Percentiles rank a stretch among this genome's conserved stretches.
These are phyloP conservation scores for Psilopsiagon aurifrons DNA, from an alignment of 2,113 vertebrate genomes.

Conservation along the genomic window DNA sequence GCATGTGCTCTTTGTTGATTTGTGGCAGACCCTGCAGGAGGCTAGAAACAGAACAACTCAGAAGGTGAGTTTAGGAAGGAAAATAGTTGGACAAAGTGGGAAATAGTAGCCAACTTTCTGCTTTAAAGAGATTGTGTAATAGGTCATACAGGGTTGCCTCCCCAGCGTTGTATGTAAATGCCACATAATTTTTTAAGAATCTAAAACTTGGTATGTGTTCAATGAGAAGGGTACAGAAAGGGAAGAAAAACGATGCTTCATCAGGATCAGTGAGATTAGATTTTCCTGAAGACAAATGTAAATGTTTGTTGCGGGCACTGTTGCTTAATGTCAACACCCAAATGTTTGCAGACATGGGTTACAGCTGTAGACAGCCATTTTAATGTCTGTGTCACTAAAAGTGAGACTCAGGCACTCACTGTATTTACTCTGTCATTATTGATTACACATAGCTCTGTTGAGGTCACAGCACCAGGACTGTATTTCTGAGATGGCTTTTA, in stretches of 20 bases:
- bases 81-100: not conserved
- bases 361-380: not conserved
- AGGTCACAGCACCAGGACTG: not conserved
- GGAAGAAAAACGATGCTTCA: not conserved
- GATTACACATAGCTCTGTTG: not conserved
- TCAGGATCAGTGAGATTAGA: not conserved
- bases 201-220: not conserved
- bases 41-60: not conserved
- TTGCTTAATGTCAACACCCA: not conserved
- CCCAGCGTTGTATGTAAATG: not conserved
- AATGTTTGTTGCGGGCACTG: not conserved
- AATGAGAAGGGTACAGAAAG: not conserved
- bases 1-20: not conserved
- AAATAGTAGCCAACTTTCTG: not conserved
- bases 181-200: not conserved
- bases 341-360: not conserved
- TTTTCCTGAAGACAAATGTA: not conserved
- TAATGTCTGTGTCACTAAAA: not conserved
- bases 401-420: not conserved
- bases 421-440: not conserved
- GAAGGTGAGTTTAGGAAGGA: not conserved
- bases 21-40: not conserved
- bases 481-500: not conserved
- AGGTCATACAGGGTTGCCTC: not conserved
- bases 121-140: not conserved